Evolutionary conservation across 1,140 invertebrate genomes (phyloP).

Genomic region (Rhagoletis zephyria): DNA sequence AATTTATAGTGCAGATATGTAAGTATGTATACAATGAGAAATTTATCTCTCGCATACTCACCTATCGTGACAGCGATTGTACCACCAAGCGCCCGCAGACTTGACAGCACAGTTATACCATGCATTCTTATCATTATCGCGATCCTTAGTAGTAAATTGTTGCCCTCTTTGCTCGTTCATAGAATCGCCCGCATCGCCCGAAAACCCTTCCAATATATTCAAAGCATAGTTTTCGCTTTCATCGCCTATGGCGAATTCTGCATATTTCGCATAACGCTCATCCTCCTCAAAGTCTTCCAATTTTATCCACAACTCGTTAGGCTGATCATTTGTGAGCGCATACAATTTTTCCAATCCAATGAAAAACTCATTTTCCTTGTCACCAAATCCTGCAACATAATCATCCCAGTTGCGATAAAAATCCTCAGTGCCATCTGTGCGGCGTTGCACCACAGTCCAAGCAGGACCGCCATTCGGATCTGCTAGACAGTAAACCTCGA

Average conservation of each 20-base stretch:
- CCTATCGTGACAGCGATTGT: slow-evolving; percentile 60
- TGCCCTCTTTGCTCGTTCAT: slow-evolving; percentile 57
- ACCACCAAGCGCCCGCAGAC: slow-evolving; percentile 59
- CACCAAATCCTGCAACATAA: slow-evolving; percentile 78
- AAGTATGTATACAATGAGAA: background rate
- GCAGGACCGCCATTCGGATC: slow-evolving; percentile 70
- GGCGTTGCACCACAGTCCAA: slow-evolving; percentile 78
- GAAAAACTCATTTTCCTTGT: slow-evolving; percentile 77
- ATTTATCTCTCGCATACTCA: background rate
- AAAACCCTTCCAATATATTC: slow-evolving; percentile 77
- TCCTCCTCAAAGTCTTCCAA: slow-evolving; percentile 76
- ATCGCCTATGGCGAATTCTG: slow-evolving; percentile 77
- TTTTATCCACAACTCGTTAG: slow-evolving; percentile 77
- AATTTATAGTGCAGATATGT: too few species aligned
- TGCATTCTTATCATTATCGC: too few species aligned
- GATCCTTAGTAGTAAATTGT: slow-evolving; percentile 52
- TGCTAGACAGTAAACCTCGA: background rate
- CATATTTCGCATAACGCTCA: slow-evolving; percentile 76
- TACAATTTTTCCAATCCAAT: slow-evolving; percentile 77
- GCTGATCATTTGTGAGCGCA: slow-evolving; percentile 75
- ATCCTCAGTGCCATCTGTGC: slow-evolving; percentile 77
- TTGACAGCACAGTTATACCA: too few species aligned
- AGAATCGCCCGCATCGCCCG: slow-evolving; percentile 76
- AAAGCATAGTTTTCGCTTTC: slow-evolving; percentile 79
- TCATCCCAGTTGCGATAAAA: slow-evolving; percentile 78